Evolutionary conservation across 2,113 vertebrate species (phyloP), one percentile per base, ranked within the genome.

Genomic region (Elephantulus edwardii): DNA sequence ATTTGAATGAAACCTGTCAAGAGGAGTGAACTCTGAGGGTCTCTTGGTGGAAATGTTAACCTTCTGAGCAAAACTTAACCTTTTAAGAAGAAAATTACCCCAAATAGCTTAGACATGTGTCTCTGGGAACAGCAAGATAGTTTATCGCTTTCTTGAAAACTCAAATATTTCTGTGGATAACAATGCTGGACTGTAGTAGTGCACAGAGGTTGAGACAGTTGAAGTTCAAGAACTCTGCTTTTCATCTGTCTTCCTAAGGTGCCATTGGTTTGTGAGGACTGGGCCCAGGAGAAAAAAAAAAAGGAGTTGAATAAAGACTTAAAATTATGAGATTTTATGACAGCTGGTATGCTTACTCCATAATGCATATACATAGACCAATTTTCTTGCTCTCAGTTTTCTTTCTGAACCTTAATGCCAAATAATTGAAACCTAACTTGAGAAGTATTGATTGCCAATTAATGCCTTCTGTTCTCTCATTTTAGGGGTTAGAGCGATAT

Each of bases 181-280:
- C 30, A 11, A 0, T 6, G 22, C 20, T 17, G 33, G 54, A 9
- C 19, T 3, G 1, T 0, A 1, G 40, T 0, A 38, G 16, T 19
- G 17, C 6, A 5, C 8, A 3, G 22, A 17, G 40, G 78, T 0
- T 20, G 71, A 46, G 28, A 16, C 1, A 3, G 0, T 3, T 0
- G 4, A 11, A 13, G 35, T 13, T 22, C 50, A 19, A 40, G 80
- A 35, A 17, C 26, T 78, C 17, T 35, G 28, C 20, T 24, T 30
- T 20, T 44, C 5, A 30, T 33, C 64, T 8, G 81, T n/a, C 28
- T 50, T 71, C 16, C 46, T 72, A 38, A 16, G 22, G 0, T 22
- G 14, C 35, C 30, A 1, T 20, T 46, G 9, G 22, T 48, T 79
- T 58, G 33, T 44, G 12, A 62, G 76, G 66, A 17, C 3, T 24